Conservation (phyloP, 2,797 vertebrate genomes). For the Harpagifer antarcticus region DNA sequence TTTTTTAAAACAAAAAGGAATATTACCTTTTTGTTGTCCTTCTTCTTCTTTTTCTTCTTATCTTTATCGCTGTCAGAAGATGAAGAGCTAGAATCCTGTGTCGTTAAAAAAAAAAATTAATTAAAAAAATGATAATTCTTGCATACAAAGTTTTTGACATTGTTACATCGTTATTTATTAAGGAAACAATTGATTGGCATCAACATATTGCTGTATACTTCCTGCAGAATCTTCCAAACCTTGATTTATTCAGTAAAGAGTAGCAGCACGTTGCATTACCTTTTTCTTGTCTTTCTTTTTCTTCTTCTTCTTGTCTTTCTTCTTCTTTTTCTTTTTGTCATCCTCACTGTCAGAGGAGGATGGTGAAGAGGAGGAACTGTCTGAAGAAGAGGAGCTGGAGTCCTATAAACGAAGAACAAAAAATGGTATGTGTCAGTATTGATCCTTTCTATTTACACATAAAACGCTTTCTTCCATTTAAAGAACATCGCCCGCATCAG, state of each 20-base stretch:
- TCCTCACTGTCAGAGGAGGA: conserved; percentile 68
- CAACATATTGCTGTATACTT: not conserved
- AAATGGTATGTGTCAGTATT: accelerated
- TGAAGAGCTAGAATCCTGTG: conserved; percentile 68
- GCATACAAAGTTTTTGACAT: not conserved
- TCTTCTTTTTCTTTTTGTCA: conserved; percentile 66
- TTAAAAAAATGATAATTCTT: not conserved
- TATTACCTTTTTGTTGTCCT: conserved; percentile 58
- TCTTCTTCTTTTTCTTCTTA: conserved; percentile 58
- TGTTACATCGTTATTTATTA: not conserved
- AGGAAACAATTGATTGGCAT: not conserved
- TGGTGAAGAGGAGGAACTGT: conserved; percentile 59
- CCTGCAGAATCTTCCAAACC: not conserved
- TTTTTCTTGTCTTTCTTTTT: conserved; percentile 66
- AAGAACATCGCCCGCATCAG: too few relatives aligned
- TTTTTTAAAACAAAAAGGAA: not conserved
- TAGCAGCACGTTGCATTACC: conserved; percentile 10
- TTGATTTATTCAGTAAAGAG: not conserved
- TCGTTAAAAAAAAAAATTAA: not conserved
- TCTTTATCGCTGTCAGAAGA: conserved; percentile 71
- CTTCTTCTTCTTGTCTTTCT: conserved; percentile 60
- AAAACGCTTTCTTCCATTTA: too few relatives aligned
- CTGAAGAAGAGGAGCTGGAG: conserved; percentile 71
- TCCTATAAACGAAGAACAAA: conserved; percentile 43
- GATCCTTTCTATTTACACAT: not conserved